These are phyloP conservation scores for Smithornis capensis DNA, from an alignment of 2,113 vertebrate genomes.

Conservation along the genomic window DNA sequence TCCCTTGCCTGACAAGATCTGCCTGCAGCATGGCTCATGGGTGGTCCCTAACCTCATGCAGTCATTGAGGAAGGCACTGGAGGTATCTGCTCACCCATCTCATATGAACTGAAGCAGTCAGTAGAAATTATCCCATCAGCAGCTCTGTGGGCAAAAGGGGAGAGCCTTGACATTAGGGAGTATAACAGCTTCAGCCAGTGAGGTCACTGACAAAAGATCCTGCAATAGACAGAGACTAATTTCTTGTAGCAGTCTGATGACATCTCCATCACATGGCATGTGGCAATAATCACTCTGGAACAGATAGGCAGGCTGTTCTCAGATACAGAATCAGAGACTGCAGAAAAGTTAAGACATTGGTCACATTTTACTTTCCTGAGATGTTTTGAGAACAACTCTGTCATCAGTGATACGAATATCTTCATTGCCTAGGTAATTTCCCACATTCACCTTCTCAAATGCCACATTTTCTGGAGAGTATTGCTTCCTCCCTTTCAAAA, in stretches of 20 bases:
- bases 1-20: background rate
- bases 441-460: background rate
- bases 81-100: background rate
- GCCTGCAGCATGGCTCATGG: fast-evolving
- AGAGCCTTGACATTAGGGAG: background rate
- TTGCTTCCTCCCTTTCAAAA: background rate
- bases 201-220: background rate
- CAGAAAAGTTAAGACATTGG: background rate
- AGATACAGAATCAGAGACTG: background rate
- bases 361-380: background rate
- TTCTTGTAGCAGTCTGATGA: background rate
- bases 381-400: background rate
- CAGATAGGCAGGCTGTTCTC: background rate
- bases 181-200: fast-evolving
- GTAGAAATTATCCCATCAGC: background rate
- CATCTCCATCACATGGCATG: background rate
- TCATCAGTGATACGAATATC: background rate
- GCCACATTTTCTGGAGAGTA: background rate
- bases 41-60: fast-evolving
- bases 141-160: background rate
- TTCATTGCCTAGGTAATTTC: background rate
- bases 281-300: background rate
- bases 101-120: background rate
- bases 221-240: background rate
- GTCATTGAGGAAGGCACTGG: background rate